Base-by-base conservation (phyloP, 2,888 invertebrate genomes). In the Branchipolynoe longqiensis region DNA sequence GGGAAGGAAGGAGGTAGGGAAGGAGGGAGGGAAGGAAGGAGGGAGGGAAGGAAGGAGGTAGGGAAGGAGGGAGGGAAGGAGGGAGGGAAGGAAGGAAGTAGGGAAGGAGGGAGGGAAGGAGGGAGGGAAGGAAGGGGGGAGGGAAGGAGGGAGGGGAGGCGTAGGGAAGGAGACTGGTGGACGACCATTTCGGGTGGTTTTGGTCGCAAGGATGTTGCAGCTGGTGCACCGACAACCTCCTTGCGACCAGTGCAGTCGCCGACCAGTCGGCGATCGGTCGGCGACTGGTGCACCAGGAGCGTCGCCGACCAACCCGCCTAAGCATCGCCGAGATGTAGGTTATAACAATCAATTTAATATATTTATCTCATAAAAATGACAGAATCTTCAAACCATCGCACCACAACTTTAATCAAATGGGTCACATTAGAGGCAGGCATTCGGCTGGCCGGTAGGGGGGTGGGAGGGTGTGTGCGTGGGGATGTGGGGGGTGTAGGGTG, bases 391-490 rank as follows among this genome's bases (percentile, higher is more conserved):
- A n/a, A n/a, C n/a, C n/a, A n/a, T n/a, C n/a, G n/a, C n/a, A n/a
- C n/a, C n/a, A n/a, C n/a, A n/a, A n/a, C n/a, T n/a, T n/a, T n/a
- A n/a, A n/a, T n/a, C n/a, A n/a, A n/a, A n/a, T n/a, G n/a, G n/a
- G n/a, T n/a, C n/a, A n/a, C n/a, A n/a, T n/a, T n/a, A n/a, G n/a
- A n/a, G n/a, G n/a, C n/a, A n/a, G n/a, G n/a, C n/a, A n/a, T n/a
- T n/a, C n/a, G n/a, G 14, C 14, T 8, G 25, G 58, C 8, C 25
- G 58, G 58, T 4, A 58, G 4, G 58, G 58, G 58, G n/a, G 14
- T n/a, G 14, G 58, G n/a, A n/a, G 58, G n/a, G 58, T 58, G 58
- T 18, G n/a, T 58, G 58, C n/a, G 58, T 58, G 58, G 58, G 58
- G 58, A n/a, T n/a, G n/a, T n/a, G 58, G 8, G 58, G n/a, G 58